These are phyloP conservation scores for Drosophila incognita DNA, from an alignment of 2,888 invertebrate genomes.

Conservation along the genomic window DNA sequence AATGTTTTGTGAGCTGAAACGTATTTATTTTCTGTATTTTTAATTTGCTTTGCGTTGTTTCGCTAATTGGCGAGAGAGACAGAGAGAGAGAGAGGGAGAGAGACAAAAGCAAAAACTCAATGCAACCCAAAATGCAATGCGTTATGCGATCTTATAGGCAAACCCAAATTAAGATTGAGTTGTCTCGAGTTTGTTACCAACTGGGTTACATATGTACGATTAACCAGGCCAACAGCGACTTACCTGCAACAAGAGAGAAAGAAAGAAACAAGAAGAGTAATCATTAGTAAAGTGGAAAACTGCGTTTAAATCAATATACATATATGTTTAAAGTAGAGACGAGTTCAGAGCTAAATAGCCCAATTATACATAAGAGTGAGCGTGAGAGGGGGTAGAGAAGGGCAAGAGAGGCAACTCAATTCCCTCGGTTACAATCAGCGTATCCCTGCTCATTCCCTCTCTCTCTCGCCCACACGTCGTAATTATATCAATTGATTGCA, in stretches of 20 bases:
- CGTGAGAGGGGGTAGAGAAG: too few relatives aligned
- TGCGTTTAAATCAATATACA: constrained; percentile 57
- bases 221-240: constrained; percentile 57
- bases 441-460: background rate
- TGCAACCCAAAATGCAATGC: constrained; percentile 5
- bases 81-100: constrained; percentile 1
- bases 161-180: constrained; percentile 34
- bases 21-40: constrained; percentile 21
- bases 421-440: constrained; percentile 51
- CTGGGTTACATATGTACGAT: constrained; percentile 27
- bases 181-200: constrained; percentile 26
- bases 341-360: constrained; percentile 49
- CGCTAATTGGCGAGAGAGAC: constrained; percentile 62
- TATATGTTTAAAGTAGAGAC: constrained; percentile 4
- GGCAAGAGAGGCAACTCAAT: constrained; percentile 32
- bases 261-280: constrained; percentile 35
- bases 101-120: constrained; percentile 2
- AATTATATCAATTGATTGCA: constrained; percentile 79
- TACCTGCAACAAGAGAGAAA: constrained; percentile 68
- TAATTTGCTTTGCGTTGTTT: constrained; percentile 55
- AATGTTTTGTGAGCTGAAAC: constrained; percentile 55
- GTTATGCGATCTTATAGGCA: constrained; percentile 20
- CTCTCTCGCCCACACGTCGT: constrained; percentile 29
- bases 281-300: constrained; percentile 60
- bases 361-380: constrained; percentile 50